Evolutionary conservation across 2,797 vertebrate genomes (phyloP), one percentile per base, ranked within the genome.

Genomic region (Acanthopagrus latus): DNA sequence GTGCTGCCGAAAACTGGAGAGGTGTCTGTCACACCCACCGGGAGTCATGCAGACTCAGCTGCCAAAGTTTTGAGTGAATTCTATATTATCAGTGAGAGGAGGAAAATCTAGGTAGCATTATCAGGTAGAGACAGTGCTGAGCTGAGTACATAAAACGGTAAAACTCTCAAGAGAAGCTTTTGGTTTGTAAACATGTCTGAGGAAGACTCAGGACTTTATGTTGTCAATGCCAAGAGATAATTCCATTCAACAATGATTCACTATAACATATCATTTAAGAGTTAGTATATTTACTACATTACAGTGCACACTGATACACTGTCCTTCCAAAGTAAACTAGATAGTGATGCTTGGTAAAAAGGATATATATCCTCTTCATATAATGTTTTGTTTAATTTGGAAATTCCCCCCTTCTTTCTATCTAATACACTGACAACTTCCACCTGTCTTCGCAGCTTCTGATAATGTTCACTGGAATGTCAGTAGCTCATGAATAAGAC

Each of bases 81-180:
- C 83, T 50, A 67, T 78, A 73, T 81, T 4, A 55, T 50, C 12
- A 18, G 41, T 2, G 57, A 64, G 27, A 54, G 50, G 20, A 20
- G 44, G 4, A 38, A 23, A 58, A 48, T 4, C 17, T 18, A 41
- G 18, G 2, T 50, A 44, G 46, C 4, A 7, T 64, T 7, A 50
- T 29, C 10, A 25, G 18, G 38, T 2, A 16, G 29, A 13, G 18
- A 10, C 14, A 17, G 51, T 0, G 60, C 56, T 11, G 54, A 74
- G 64, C 41, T 3, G 44, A 67, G 59, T 7, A 13, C 3, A 72
- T 25, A 43, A 65, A 70, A 47, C 3, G 1, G 12, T 25, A 6
- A 29, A 64, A 83, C 20, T 33, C 1, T 46, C 1, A 20, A 50
- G 27, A 27, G 62, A 76, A 44, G 60, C 29, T 62, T 67, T 56